Percentiles rank a stretch among this genome's conserved stretches.
Evolutionary conservation across 2,113 vertebrate species (phyloP).

Genomic region (Nesogale talazaci): DNA sequence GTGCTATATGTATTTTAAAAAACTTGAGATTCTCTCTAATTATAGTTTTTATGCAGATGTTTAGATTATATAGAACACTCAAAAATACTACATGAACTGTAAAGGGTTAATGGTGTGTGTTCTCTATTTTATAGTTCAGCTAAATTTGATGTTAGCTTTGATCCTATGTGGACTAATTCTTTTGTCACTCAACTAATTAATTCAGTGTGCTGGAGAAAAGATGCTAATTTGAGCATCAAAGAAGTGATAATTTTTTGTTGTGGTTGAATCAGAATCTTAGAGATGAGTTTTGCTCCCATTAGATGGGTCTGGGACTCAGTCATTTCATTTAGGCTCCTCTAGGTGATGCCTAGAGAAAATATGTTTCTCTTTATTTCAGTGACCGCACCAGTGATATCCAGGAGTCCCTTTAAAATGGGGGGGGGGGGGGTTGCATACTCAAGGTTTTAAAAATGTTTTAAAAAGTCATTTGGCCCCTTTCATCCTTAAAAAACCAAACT

Average conservation of each 20-base stretch:
- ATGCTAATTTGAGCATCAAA: constrained; percentile 91
- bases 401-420: constrained; percentile 47
- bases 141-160: constrained; percentile 89
- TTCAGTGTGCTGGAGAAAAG: constrained; percentile 88
- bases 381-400: constrained; percentile 10
- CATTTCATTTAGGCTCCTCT: constrained; percentile 72
- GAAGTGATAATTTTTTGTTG: constrained; percentile 83
- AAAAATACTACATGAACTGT: constrained; percentile 78
- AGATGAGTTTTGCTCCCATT: constrained; percentile 86
- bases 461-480: not conserved
- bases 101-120: constrained; percentile 84
- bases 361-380: constrained; percentile 49
- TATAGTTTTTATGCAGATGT: constrained; percentile 77
- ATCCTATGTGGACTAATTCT: constrained; percentile 89
- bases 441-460: not conserved
- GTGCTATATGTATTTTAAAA: constrained; percentile 61
- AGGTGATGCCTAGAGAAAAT: constrained; percentile 60
- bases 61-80: constrained; percentile 73
- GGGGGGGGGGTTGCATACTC: constrained; percentile 52
- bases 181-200: constrained; percentile 90
- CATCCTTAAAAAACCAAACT: not conserved
- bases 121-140: constrained; percentile 87
- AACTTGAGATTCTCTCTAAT: not conserved
- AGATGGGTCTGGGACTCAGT: constrained; percentile 77
- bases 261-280: constrained; percentile 87